Evolutionary conservation across 2,797 vertebrate genomes (phyloP).

Genomic region (Alosa sapidissima): DNA sequence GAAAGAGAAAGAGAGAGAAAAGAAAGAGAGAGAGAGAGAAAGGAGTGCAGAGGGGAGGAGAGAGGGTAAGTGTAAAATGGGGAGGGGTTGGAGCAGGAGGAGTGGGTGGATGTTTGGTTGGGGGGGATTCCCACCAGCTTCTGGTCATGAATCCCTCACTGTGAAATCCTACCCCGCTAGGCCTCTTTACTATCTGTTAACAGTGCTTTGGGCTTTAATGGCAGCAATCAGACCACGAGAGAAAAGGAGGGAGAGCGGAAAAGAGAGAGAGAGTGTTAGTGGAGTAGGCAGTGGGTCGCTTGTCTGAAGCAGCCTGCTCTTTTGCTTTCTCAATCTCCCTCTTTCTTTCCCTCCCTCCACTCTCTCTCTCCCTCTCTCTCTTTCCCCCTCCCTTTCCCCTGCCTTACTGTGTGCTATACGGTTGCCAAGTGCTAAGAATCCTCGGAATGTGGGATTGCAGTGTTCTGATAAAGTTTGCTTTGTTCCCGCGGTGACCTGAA

Average conservation of each 20-base stretch:
- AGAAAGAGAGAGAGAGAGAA: neutral
- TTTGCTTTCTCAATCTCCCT: slow-evolving; percentile 34
- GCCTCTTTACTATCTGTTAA: slow-evolving; percentile 21
- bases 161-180: neutral
- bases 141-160: slow-evolving; percentile 3
- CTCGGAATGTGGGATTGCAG: slow-evolving; percentile 90
- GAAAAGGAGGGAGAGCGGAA: neutral
- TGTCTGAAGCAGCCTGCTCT: neutral
- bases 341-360: slow-evolving; percentile 48
- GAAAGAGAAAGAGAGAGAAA: neutral
- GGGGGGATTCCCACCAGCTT: slow-evolving; percentile 6
- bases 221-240: slow-evolving; percentile 13
- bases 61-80: neutral
- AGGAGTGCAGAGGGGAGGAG: neutral
- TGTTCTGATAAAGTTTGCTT: slow-evolving; percentile 96
- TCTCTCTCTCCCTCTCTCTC: slow-evolving; percentile 36
- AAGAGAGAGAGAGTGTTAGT: neutral
- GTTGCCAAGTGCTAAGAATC: slow-evolving; percentile 93
- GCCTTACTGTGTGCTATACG: slow-evolving; percentile 69
- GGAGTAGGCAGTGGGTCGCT: slow-evolving; percentile 39
- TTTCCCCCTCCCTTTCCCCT: slow-evolving; percentile 43
- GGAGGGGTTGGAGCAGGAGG: neutral
- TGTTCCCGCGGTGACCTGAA: slow-evolving; percentile 90
- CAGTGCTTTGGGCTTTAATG: slow-evolving; percentile 32
- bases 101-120: neutral